These are phyloP conservation scores for Meleagris gallopavo DNA, from an alignment of 2,113 vertebrate genomes.

Conservation along the genomic window DNA sequence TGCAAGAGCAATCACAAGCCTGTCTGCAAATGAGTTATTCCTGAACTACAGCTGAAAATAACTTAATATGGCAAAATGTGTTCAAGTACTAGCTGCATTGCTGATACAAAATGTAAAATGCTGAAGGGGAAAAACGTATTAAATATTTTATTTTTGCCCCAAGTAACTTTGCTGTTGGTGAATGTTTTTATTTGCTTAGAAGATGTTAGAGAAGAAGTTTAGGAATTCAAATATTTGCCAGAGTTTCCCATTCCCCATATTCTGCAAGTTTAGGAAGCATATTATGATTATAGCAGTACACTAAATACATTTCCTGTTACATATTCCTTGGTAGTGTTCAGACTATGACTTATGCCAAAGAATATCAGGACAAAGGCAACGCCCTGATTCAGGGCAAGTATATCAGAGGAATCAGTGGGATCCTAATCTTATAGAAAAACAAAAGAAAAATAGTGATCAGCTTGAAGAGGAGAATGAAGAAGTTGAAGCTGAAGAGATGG, in stretches of 20 bases:
- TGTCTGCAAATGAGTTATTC: not conserved
- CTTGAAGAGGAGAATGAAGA: slow-evolving; percentile 62
- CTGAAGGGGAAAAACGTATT: not conserved
- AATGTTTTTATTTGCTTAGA: not conserved
- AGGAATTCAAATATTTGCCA: not conserved
- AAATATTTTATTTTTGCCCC: not conserved
- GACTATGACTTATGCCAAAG: slow-evolving; percentile 87
- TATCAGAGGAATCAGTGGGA: slow-evolving; percentile 85
- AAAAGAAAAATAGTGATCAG: slow-evolving; percentile 67
- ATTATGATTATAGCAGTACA: not conserved
- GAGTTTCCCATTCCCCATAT: not conserved
- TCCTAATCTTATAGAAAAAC: slow-evolving; percentile 65
- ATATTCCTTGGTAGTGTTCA: slow-evolving; percentile 81
- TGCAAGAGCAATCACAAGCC: not conserved
- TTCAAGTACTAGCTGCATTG: not conserved
- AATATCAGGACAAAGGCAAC: slow-evolving; percentile 85
- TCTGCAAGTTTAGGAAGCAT: not conserved
- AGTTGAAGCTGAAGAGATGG: slow-evolving; percentile 66
- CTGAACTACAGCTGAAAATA: not conserved
- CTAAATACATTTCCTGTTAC: not conserved
- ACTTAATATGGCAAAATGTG: not conserved
- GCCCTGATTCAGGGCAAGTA: slow-evolving; percentile 79
- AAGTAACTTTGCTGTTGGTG: not conserved
- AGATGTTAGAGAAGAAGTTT: not conserved
- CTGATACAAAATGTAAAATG: not conserved